Conservation (phyloP, 2,797 vertebrate genomes). For the Naso thynnoides region DNA sequence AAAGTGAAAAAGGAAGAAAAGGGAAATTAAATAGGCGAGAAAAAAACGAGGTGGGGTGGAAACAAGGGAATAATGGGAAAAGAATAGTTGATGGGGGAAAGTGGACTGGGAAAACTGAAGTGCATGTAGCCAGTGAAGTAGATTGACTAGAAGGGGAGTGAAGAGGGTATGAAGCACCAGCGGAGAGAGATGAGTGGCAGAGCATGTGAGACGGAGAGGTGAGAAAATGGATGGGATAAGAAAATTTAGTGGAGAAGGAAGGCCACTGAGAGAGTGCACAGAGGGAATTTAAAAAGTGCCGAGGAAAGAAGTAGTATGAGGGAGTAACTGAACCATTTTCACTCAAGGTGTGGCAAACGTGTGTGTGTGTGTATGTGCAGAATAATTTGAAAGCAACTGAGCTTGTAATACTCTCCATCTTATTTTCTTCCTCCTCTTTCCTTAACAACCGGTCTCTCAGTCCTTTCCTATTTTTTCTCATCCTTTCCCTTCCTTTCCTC, state of each 20-base stretch:
- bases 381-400: constrained; percentile 36
- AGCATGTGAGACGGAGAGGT: constrained; percentile 22
- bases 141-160: background rate
- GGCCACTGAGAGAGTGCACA: constrained; percentile 18
- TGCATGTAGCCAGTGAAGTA: background rate
- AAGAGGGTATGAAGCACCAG: background rate
- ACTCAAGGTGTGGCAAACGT: constrained; percentile 2
- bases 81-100: background rate
- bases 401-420: constrained; percentile 38
- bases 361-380: constrained; percentile 18
- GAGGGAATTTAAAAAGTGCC: constrained; percentile 37
- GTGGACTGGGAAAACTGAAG: background rate
- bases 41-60: background rate
- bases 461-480: constrained; percentile 29
- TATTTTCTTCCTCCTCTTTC: constrained; percentile 12
- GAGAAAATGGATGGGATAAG: constrained; percentile 19
- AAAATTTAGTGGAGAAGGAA: constrained; percentile 28
- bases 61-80: background rate
- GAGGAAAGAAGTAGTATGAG: constrained; percentile 23
- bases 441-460: constrained; percentile 17
- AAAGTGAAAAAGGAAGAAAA: background rate
- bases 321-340: constrained; percentile 33
- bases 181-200: constrained; percentile 10
- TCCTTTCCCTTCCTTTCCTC: too few species aligned
- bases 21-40: background rate